Evolutionary conservation across 2,797 vertebrate genomes (phyloP).

Genomic region (Cirrhinus mrigala): DNA sequence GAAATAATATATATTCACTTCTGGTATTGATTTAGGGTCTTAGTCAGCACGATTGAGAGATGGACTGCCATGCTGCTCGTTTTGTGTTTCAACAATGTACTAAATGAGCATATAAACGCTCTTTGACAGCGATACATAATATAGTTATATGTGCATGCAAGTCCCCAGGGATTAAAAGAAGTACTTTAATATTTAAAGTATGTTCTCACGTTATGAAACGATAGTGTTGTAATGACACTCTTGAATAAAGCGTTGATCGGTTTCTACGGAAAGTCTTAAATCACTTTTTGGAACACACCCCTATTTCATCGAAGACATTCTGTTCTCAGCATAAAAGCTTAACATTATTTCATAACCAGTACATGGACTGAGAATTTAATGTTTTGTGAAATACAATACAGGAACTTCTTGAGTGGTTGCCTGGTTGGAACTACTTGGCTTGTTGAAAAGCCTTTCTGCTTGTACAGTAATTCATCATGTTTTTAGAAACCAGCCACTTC

Average conservation of each 20-base stretch:
- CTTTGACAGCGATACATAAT: slow-evolving; percentile 73
- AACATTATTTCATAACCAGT: slow-evolving; percentile 15
- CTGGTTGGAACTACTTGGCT: slow-evolving; percentile 20
- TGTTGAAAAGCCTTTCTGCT: slow-evolving; percentile 27
- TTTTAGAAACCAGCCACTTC: slow-evolving; percentile 50
- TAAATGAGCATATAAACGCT: slow-evolving; percentile 63
- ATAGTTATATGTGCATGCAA: slow-evolving; percentile 67
- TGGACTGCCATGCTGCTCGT: slow-evolving; percentile 54
- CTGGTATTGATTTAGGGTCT: slow-evolving; percentile 71
- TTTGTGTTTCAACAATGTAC: slow-evolving; percentile 61
- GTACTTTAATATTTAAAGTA: slow-evolving; percentile 64
- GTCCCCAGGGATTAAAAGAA: slow-evolving; percentile 63
- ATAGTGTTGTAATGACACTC: background rate
- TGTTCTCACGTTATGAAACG: slow-evolving; percentile 64
- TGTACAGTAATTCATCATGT: slow-evolving; percentile 35
- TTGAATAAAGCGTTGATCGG: background rate
- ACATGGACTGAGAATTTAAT: slow-evolving; percentile 23
- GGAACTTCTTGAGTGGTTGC: slow-evolving; percentile 30
- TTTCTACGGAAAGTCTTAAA: slow-evolving; percentile 14
- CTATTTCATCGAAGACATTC: slow-evolving; percentile 8
- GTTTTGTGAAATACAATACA: slow-evolving; percentile 32
- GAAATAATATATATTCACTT: slow-evolving; percentile 40
- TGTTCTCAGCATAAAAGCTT: slow-evolving; percentile 30
- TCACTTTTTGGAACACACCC: background rate
- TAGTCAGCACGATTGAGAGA: slow-evolving; percentile 57